Conservation (phyloP, 64 coral and sea anemone genomes). For the Cladopsammia gracilis region DNA sequence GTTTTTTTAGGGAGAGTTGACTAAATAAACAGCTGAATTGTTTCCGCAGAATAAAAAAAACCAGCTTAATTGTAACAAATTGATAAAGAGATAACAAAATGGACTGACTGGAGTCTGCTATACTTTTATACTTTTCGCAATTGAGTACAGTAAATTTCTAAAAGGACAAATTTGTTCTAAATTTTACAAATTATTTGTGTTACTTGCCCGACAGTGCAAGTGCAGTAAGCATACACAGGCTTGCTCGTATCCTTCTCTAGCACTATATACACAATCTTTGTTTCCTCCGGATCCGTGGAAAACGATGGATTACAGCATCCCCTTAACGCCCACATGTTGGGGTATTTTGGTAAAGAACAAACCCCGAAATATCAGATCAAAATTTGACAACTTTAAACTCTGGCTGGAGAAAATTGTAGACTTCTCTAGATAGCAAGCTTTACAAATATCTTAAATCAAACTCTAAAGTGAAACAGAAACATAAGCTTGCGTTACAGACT, state of each 20-base stretch:
- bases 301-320: constrained; percentile 62
- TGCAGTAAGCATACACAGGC: constrained; percentile 54
- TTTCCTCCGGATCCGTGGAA: constrained; percentile 53
- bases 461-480: no score
- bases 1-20: not conserved
- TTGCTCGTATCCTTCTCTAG: constrained; percentile 62
- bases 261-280: constrained; percentile 56
- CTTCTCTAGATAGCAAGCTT: no score
- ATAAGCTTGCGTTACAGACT: no score
- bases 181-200: not conserved
- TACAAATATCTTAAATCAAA: no score
- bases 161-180: not conserved
- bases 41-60: not conserved
- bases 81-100: not conserved
- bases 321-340: constrained; percentile 46
- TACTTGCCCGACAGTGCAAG: constrained; percentile 64
- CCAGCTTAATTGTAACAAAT: constrained; percentile 1
- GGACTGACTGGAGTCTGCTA: not conserved
- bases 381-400: no score
- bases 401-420: no score
- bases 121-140: constrained; percentile 2
- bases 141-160: constrained; percentile 13
- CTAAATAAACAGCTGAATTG: not conserved
- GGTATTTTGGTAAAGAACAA: constrained; percentile 54
- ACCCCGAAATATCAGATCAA: no score